phyloP scores from a whole-genome alignment of 1,140 invertebrate species.

The Dysdera silvatica region DNA sequence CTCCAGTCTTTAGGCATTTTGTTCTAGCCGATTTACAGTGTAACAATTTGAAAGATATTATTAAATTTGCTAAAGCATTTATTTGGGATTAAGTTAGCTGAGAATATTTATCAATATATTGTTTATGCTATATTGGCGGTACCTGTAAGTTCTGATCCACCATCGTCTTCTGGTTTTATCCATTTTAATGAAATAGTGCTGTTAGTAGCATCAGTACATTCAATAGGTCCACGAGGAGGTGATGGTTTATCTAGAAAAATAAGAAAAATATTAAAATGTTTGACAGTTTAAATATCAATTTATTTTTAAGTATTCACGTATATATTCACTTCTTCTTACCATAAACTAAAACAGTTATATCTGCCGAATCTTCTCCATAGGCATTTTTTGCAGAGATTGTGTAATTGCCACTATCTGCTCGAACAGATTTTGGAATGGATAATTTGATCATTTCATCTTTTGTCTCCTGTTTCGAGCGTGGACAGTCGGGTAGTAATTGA shows the following conservation, averaged over 20 bases:
- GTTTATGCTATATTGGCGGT: constrained; percentile 30
- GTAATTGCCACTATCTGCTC: constrained; percentile 87
- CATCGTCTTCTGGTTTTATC: constrained; percentile 86
- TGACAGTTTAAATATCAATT: not conserved
- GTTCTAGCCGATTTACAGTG: too few relatives aligned
- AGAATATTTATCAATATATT: too few relatives aligned
- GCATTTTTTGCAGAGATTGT: constrained; percentile 80
- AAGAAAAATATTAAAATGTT: not conserved
- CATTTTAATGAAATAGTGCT: constrained; percentile 81
- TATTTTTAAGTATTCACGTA: not conserved
- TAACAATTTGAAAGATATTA: not conserved
- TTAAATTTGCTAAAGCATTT: too few relatives aligned
- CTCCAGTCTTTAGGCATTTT: too few relatives aligned
- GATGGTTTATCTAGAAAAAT: constrained; percentile 75
- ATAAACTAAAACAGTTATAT: constrained; percentile 71
- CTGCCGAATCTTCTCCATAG: constrained; percentile 81
- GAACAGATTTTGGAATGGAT: constrained; percentile 74
- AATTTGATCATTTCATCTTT: constrained; percentile 77
- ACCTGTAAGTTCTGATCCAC: constrained; percentile 89
- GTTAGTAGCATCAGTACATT: constrained; percentile 66
- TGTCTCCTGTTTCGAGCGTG: constrained; percentile 56
- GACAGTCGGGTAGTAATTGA: constrained; percentile 57
- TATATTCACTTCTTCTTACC: constrained; percentile 39
- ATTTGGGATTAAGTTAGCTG: too few relatives aligned
- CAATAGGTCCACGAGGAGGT: constrained; percentile 66